Percentiles rank a stretch among this genome's conserved stretches.
These are phyloP conservation scores for Castor canadensis DNA, from an alignment of 2,113 vertebrate genomes.

Conservation along the genomic window DNA sequence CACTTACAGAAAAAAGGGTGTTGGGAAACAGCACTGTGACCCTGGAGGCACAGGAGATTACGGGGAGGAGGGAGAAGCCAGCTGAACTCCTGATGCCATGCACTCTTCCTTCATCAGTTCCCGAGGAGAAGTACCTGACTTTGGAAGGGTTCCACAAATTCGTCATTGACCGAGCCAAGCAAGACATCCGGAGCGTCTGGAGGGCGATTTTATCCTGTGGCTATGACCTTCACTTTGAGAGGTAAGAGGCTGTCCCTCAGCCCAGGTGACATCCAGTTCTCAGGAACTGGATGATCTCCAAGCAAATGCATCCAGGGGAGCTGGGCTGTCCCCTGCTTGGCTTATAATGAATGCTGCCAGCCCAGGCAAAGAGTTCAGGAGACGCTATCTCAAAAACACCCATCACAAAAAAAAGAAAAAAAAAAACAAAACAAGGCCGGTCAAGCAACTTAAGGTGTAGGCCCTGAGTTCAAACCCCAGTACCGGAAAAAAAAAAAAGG, in stretches of 20 bases:
- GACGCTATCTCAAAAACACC: no score
- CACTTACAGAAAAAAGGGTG: background rate
- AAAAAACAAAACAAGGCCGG: no score
- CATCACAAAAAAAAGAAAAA: no score
- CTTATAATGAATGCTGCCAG: no score
- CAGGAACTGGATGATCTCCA: background rate
- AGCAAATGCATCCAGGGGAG: background rate
- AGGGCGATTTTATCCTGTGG: constrained; percentile 96
- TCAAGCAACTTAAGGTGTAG: no score
- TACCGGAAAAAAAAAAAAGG: no score
- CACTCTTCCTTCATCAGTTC: constrained; percentile 81
- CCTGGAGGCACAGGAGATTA: rapidly evolving
- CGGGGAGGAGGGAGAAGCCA: no score
- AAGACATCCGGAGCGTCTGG: constrained; percentile 98
- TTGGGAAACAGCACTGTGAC: background rate
- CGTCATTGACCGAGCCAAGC: constrained; percentile 95
- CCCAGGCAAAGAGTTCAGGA: no score
- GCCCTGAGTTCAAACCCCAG: no score
- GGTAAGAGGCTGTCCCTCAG: constrained; percentile 79
- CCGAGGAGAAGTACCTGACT: constrained; percentile 96
- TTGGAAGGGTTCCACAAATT: constrained; percentile 97
- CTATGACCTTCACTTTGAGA: constrained; percentile 97
- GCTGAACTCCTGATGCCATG: no score
- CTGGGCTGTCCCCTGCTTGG: background rate
- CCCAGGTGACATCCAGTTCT: background rate